Evolutionary conservation across 2,113 vertebrate species (phyloP), one percentile per base, ranked within the genome.

Genomic region (Hylia prasina): DNA sequence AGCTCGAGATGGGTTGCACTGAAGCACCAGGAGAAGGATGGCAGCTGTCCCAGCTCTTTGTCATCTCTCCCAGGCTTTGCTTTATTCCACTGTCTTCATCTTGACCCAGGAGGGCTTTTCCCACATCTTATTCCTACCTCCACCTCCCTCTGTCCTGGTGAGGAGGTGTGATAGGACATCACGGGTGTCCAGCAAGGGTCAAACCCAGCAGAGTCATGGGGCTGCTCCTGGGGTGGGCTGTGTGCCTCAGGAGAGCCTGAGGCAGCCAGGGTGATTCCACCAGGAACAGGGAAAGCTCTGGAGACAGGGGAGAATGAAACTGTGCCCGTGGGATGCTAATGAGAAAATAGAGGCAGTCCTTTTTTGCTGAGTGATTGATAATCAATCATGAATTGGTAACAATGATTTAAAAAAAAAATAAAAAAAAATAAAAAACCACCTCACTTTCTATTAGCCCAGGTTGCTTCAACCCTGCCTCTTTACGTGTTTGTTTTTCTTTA

Each of bases 231-330:
- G 18, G 7, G 10, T 50, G 21, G 47, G 24, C 28, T 31, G 2
- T 44, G 33, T 42, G 21, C 35, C 42, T 18, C 37, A 23, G 66
- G 14, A 72, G 31, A 22, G 37, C 33, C 48, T 40, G 25, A 24
- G 28, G 10, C n/a, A 72, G 25, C 37, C 37, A 31, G 22, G 24
- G 37, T 27, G 39, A 7, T 15, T 24, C 28, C 5, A 17, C 14
- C 47, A 56, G 47, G 21, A 18, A 1, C 24, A 51, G 25, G 13
- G 37, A 39, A 33, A 47, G 6, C 21, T 69, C 18, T 51, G 37
- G 68, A 24, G 7, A 33, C 0, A 0, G 11, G 3, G 11, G 6
- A 33, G 12, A 23, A 22, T 7, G 6, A 47, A 57, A 35, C 15
- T 53, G 15, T 21, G 9, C 18, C 15, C 45, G 20, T 39, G 31